Evolutionary conservation across 2,113 vertebrate genomes (phyloP).

Genomic region (Hippocampus abdominalis): DNA sequence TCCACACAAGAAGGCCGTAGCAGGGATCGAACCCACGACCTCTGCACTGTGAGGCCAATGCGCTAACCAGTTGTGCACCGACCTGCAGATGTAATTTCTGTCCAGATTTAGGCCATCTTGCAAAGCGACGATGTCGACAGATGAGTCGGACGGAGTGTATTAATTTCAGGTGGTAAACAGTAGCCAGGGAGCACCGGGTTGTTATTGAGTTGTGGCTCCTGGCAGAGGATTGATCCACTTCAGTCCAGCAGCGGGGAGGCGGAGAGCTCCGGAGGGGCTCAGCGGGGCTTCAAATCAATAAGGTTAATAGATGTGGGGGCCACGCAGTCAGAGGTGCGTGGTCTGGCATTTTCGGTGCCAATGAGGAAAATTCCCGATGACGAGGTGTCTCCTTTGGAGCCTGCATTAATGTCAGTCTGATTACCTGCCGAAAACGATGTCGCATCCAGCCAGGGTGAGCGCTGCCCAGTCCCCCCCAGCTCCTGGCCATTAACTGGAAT

Average conservation of each 20-base stretch:
- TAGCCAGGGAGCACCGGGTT: conserved; percentile 70
- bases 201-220: conserved; percentile 86
- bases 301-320: conserved; percentile 94
- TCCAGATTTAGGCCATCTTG: neutral
- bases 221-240: conserved; percentile 91
- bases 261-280: conserved; percentile 83
- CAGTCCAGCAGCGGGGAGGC: conserved; percentile 83
- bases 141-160: conserved; percentile 49
- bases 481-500: conserved; percentile 82
- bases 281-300: conserved; percentile 90
- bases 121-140: neutral
- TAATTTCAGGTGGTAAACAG: conserved; percentile 75
- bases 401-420: conserved; percentile 82
- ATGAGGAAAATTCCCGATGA: conserved; percentile 90
- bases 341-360: conserved; percentile 88
- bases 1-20: too few species aligned
- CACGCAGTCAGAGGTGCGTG: conserved; percentile 87
- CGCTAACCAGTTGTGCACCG: too few species aligned
- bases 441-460: conserved; percentile 58
- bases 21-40: too few species aligned
- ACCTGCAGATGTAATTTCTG: neutral
- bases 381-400: conserved; percentile 82
- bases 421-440: conserved; percentile 75
- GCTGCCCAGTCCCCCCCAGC: conserved; percentile 64
- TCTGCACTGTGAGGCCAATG: too few species aligned